Evolutionary conservation across 2,888 invertebrate species (phyloP), one percentile per base, ranked within the genome.

Genomic region (Drosophila mimetica): DNA sequence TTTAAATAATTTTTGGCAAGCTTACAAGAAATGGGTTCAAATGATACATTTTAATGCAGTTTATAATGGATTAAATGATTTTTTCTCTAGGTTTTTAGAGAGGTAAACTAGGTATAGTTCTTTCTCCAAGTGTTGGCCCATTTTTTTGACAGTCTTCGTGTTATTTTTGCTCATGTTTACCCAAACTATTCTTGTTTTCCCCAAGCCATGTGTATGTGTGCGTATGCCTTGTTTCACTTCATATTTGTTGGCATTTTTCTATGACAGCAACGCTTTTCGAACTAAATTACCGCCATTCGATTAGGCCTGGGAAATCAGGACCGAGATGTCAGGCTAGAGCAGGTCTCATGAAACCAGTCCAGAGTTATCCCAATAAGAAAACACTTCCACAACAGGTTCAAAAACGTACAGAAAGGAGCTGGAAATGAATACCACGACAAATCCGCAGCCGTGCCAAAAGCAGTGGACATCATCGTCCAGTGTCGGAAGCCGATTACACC

Each of bases 181-280:
- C 58, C 65, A 81, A 81, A 86, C 84, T 79, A 86, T 86, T 86
- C 71, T 71, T 77, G 83, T 86, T 86, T 75, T 75, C 73, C 44
- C 61, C 69, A 52, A 64, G 54, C 55, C 46, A 37, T 58, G 16
- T 55, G 37, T 58, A 9, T 60, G 46, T 51, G 50, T 14, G 42
- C 44, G 8, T 63, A 39, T 32, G 36, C 55, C 42, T 42, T 63
- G 58, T 53, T 66, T 16, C 58, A 59, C 42, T 46, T 60, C 53
- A 51, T 46, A 50, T 61, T 34, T 25, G 11, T 47, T 61, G 50
- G 42, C 42, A 79, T 76, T 82, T 66, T 55, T 73, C 63, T 46
- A 28, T 13, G 44, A 46, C 47, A 16, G 20, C 44, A 6, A 11
- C 44, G 14, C 13, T 11, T 20, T 13, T 37, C 20, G 66, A 77